Percentiles rank a stretch among this genome's conserved stretches.
phyloP scores from a whole-genome alignment of 2,797 vertebrate species.

The Neosilurus mollespiculum region DNA sequence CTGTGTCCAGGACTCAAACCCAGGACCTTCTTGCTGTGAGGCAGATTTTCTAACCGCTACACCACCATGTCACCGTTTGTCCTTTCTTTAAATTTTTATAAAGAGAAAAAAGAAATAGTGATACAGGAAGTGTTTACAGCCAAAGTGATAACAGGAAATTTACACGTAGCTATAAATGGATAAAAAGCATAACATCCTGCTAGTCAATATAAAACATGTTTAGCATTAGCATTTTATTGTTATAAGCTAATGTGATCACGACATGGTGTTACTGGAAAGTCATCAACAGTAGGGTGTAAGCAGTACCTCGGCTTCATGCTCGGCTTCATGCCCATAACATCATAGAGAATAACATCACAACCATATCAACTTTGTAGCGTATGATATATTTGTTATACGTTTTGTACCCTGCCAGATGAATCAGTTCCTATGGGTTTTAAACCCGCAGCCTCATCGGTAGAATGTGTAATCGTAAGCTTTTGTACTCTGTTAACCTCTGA shows the following conservation, averaged over 20 bases:
- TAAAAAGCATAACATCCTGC: background rate
- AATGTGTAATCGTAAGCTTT: background rate
- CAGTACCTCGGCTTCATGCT: background rate
- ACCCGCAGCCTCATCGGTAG: background rate
- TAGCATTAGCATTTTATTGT: background rate
- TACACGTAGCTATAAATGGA: background rate
- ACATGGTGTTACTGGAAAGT: background rate
- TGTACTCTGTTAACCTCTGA: conserved; percentile 39
- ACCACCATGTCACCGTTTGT: no score
- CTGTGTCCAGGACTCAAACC: no score
- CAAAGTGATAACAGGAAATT: background rate
- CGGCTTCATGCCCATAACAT: no score
- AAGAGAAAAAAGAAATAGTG: background rate
- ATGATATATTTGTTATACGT: background rate
- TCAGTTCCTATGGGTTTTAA: background rate
- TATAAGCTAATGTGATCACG: background rate
- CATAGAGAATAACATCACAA: no score
- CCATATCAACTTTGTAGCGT: background rate
- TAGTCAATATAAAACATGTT: background rate
- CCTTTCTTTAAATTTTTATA: background rate
- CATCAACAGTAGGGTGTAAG: background rate
- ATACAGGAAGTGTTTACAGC: background rate
- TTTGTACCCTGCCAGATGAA: background rate
- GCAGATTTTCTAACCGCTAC: no score
- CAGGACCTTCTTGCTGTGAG: no score